These are phyloP conservation scores for Asobara japonica DNA, from an alignment of 1,140 invertebrate species.

Conservation along the genomic window DNA sequence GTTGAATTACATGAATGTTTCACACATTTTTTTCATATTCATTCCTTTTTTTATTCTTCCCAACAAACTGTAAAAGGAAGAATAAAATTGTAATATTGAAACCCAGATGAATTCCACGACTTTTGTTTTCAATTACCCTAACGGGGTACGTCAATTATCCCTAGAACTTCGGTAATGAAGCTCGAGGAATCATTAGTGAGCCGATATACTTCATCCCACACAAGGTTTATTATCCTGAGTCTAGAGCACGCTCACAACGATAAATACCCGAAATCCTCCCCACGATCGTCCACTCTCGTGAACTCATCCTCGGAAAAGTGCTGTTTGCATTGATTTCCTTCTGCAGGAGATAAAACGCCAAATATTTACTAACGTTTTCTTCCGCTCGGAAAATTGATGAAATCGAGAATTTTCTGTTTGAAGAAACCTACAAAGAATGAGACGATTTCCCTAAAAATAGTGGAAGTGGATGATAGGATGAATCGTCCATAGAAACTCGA, in stretches of 20 bases:
- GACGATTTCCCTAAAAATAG: too few relatives aligned
- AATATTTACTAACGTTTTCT: too few relatives aligned
- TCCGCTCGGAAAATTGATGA: too few relatives aligned
- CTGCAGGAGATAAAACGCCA: background rate
- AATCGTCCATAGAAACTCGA: too few relatives aligned
- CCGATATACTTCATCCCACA: background rate
- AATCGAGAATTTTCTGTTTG: too few relatives aligned
- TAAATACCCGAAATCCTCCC: background rate
- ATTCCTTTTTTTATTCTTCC: too few relatives aligned
- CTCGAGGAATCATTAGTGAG: background rate
- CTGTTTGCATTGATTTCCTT: background rate
- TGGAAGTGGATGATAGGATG: too few relatives aligned
- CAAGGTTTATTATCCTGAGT: background rate
- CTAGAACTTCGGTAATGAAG: background rate
- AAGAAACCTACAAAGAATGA: too few relatives aligned
- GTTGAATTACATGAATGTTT: too few relatives aligned
- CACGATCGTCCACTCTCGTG: background rate
- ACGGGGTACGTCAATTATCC: background rate
- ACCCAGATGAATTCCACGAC: background rate
- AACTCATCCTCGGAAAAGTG: background rate
- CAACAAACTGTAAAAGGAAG: too few relatives aligned
- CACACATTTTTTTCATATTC: too few relatives aligned
- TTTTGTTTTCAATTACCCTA: background rate
- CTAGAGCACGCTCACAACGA: background rate
- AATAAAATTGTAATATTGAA: too few relatives aligned